phyloP scores from a whole-genome alignment of 2,113 vertebrate genomes.

The Erpornis zantholeuca region DNA sequence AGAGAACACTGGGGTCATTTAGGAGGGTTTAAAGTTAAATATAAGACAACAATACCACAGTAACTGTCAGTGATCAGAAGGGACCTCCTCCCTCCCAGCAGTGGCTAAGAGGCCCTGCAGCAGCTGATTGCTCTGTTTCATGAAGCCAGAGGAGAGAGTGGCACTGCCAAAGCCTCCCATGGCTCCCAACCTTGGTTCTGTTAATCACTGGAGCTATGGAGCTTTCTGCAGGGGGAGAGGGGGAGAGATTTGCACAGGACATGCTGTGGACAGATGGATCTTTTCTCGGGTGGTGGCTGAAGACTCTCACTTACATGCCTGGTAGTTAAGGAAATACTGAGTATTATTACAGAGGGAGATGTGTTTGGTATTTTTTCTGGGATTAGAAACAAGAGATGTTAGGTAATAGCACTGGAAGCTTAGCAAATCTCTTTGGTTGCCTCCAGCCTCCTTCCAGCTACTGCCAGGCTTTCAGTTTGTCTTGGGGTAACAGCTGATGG shows the following conservation, averaged over 20 bases:
- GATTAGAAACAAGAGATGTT: background rate
- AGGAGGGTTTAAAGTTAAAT: background rate
- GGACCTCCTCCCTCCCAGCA: background rate
- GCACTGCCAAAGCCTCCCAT: background rate
- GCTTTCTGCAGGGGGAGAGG: background rate
- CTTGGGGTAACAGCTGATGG: background rate
- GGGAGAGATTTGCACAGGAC: background rate
- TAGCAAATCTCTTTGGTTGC: background rate
- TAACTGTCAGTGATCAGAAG: background rate
- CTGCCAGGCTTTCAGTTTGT: background rate
- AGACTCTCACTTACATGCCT: background rate
- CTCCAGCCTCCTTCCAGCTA: background rate
- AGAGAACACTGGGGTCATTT: background rate
- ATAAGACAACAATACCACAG: background rate
- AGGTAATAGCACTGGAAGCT: background rate
- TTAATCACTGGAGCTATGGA: background rate
- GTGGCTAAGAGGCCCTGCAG: background rate
- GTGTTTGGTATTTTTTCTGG: background rate
- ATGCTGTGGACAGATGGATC: background rate
- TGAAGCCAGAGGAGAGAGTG: background rate
- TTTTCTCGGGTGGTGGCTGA: background rate
- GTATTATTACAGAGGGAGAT: background rate
- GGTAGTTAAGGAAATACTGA: background rate
- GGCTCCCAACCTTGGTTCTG: background rate
- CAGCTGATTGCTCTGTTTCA: background rate